Conservation (phyloP, 2,113 vertebrate genomes). For the Pungitius pungitius region DNA sequence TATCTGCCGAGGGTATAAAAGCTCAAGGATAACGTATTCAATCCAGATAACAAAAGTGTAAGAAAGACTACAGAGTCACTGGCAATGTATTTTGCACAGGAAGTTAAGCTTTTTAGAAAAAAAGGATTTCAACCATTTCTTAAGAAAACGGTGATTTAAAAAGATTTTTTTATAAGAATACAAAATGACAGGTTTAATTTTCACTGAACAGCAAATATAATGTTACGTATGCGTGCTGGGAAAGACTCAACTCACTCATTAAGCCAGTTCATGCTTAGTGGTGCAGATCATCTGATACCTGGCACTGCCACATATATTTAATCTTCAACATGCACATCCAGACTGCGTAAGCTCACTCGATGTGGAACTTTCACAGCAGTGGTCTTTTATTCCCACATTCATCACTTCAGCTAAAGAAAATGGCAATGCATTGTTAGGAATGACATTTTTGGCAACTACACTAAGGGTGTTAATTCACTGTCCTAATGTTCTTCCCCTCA, state of each 20-base stretch:
- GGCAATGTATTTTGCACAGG: slow-evolving; percentile 35
- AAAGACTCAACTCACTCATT: slow-evolving; percentile 16
- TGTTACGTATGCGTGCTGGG: slow-evolving; percentile 19
- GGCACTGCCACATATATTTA: not conserved
- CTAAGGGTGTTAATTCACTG: not conserved
- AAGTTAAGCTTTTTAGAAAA: slow-evolving; percentile 14
- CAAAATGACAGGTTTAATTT: not conserved
- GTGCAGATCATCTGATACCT: slow-evolving; percentile 31
- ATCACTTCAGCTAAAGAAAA: not conserved
- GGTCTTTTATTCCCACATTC: not conserved
- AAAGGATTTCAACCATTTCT: slow-evolving; percentile 3
- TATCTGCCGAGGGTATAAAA: slow-evolving; percentile 61
- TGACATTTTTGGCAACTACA: not conserved
- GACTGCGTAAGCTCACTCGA: not conserved
- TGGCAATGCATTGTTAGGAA: not conserved
- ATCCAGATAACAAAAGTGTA: slow-evolving; percentile 51
- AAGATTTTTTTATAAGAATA: not conserved
- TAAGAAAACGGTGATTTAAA: not conserved
- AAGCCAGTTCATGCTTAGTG: slow-evolving; percentile 35
- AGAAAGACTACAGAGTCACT: slow-evolving; percentile 42
- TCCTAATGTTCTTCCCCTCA: slow-evolving; percentile 8
- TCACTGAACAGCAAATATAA: not conserved
- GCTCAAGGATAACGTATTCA: slow-evolving; percentile 74
- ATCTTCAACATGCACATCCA: not conserved
- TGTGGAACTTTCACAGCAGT: slow-evolving; percentile 4